phyloP scores from a whole-genome alignment of 2,888 invertebrate species.

The Hydroisotoma schaefferi region DNA sequence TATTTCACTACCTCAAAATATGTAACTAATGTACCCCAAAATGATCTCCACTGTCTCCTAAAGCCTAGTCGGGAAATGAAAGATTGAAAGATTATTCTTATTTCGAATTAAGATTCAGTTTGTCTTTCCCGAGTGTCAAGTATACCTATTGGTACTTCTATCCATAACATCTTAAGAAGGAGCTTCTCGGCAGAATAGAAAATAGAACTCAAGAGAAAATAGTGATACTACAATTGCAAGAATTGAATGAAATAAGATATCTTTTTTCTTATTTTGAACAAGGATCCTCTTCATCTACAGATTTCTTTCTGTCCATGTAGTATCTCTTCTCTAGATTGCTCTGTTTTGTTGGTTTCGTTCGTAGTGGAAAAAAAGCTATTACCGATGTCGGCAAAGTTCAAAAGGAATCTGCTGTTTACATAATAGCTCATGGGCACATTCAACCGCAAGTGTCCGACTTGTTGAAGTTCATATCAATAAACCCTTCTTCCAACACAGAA shows the following conservation, averaged over 20 bases:
- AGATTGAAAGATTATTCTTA: no score
- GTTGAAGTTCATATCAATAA: slow-evolving; percentile 33
- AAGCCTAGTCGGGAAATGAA: no score
- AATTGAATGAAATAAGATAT: slow-evolving; percentile 18
- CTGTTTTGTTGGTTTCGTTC: slow-evolving; percentile 16
- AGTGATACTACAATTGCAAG: slow-evolving; percentile 16
- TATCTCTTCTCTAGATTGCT: slow-evolving; percentile 18
- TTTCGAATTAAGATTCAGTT: background rate
- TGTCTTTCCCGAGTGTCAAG: no score
- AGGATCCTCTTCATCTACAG: background rate
- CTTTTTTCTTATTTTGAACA: slow-evolving; percentile 7
- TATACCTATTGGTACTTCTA: no score
- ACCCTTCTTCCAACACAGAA: slow-evolving; percentile 10
- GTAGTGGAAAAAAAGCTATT: slow-evolving; percentile 41
- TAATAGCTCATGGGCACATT: slow-evolving; percentile 47
- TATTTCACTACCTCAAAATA: no score
- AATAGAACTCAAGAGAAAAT: no score
- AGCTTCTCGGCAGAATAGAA: no score
- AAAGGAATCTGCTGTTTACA: slow-evolving; percentile 44
- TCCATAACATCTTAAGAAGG: no score
- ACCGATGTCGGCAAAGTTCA: slow-evolving; percentile 45
- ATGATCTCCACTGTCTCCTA: no score
- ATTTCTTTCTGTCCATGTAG: background rate
- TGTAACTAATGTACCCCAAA: no score
- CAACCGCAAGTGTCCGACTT: slow-evolving; percentile 44